Percentiles rank a stretch among this genome's conserved stretches.
phyloP scores from a whole-genome alignment of 2,888 invertebrate species.

The Eurytoma adleriae region DNA sequence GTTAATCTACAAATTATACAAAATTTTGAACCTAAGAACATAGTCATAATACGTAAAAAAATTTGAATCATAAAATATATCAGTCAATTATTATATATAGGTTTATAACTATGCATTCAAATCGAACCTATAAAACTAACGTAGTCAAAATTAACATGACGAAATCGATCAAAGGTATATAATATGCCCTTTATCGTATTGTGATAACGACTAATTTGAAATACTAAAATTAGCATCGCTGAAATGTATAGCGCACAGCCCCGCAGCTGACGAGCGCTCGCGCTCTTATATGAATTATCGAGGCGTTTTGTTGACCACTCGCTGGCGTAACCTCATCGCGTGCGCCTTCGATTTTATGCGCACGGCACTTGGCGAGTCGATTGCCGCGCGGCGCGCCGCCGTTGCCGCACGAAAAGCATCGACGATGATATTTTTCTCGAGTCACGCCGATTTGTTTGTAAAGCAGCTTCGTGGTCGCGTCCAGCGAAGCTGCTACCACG shows the following conservation, averaged over 20 bases:
- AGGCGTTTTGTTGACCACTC: neutral
- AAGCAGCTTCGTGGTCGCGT: constrained; percentile 7
- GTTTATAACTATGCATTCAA: no score
- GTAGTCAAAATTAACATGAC: no score
- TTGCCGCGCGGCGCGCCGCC: neutral
- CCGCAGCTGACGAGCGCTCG: neutral
- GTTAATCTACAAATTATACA: no score
- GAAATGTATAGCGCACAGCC: neutral
- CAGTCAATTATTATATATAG: no score
- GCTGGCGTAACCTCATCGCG: neutral
- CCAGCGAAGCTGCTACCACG: no score
- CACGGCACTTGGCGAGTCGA: constrained; percentile 38
- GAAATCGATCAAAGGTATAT: no score
- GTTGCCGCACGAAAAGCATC: neutral
- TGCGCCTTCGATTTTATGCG: constrained; percentile 39
- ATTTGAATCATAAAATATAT: no score
- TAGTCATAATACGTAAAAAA: no score
- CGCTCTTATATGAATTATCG: neutral
- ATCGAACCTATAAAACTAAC: no score
- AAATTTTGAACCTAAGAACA: no score
- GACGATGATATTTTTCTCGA: constrained; percentile 26
- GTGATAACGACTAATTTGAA: no score
- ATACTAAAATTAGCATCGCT: neutral
- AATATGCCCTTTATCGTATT: no score
- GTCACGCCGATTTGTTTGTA: constrained; percentile 33